phyloP scores from a whole-genome alignment of 2,113 vertebrate species.

The Progne subis region DNA sequence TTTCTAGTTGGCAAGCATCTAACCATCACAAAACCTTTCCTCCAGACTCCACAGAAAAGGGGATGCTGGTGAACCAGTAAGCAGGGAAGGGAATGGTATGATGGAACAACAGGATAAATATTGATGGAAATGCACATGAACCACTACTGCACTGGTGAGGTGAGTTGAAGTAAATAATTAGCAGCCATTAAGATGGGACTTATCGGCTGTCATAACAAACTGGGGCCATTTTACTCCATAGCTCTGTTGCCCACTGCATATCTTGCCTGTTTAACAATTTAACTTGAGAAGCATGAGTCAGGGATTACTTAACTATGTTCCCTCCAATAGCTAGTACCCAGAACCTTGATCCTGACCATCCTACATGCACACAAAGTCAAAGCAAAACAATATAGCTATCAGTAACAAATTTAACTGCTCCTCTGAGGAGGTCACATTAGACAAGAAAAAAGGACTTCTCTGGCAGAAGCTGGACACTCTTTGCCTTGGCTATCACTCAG shows the following conservation, averaged over 20 bases:
- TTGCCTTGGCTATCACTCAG: background rate
- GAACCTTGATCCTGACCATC: background rate
- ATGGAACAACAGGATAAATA: background rate
- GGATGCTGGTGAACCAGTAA: background rate
- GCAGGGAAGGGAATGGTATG: background rate
- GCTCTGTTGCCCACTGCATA: background rate
- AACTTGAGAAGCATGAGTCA: background rate
- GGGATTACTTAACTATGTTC: background rate
- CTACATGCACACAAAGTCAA: background rate
- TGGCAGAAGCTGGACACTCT: background rate
- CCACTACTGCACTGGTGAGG: background rate
- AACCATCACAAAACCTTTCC: background rate
- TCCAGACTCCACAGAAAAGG: background rate
- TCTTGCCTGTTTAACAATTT: background rate
- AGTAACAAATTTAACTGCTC: background rate
- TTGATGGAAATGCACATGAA: background rate
- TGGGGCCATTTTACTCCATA: background rate
- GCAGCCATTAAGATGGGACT: background rate
- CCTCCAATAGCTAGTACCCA: background rate
- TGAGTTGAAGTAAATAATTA: background rate
- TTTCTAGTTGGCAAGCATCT: background rate
- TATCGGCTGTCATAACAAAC: background rate
- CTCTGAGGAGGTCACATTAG: background rate
- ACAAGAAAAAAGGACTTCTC: background rate
- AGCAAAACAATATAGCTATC: background rate